Evolutionary conservation across 2,797 vertebrate species (phyloP), one percentile per base, ranked within the genome.

Genomic region (Melanotaenia pygmaea): DNA sequence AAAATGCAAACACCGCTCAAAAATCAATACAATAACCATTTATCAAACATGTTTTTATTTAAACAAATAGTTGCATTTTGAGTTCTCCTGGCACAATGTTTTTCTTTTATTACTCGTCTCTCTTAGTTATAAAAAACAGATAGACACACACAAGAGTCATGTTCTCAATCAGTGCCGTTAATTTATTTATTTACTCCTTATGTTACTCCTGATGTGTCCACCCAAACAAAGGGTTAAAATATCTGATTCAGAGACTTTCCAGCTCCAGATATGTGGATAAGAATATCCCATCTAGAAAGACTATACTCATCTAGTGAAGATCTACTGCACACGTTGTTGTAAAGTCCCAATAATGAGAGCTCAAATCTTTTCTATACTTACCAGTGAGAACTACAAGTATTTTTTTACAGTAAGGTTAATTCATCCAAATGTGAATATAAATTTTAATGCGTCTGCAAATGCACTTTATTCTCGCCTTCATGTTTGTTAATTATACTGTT

Each of bases 271-370:
- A 37, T 37, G 4, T 24, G 51, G 80, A 70, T 85, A 28, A 74
- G 43, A 75, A 22, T 12, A 20, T 35, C 12, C 62, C 34, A 78
- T 74, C 11, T 54, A 63, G 1, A 35, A 43, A 82, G 13, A 38
- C 10, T 74, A 86, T 75, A 37, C 24, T 14, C 56, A 74, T 76
- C 70, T 76, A 59, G 57, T 45, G 34, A 64, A 43, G 66, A 13
- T n/a, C 8, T n/a, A 47, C 18, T 8, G 18, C 57, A 3, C 22
- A 57, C 30, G 14, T 61, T 47, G 3, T 1, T 35, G 61, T 37
- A 16, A 38, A 35, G 32, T 66, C 77, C 59, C 28, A 51, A 30
- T 10, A 76, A 45, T 47, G 59, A 40, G 64, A 79, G 64, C 67
- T 63, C 50, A 56, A 70, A 68, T 67, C 62, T 57, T 74, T 35